A percentile compares a stretch with the other conserved stretches of the same genome.
phyloP scores from a whole-genome alignment of 2,113 vertebrate species.

The Pantherophis guttatus region DNA sequence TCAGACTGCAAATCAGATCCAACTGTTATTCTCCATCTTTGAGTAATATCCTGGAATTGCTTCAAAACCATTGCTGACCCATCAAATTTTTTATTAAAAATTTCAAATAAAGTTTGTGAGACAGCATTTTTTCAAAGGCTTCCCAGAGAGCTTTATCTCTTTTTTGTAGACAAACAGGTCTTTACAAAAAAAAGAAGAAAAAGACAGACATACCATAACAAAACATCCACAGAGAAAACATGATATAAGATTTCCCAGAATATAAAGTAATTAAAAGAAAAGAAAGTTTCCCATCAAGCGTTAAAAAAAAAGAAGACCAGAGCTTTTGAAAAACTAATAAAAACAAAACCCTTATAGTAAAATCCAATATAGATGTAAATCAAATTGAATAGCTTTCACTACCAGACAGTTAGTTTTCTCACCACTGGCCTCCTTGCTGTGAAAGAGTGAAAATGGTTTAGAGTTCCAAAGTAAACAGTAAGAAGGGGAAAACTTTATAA shows the following conservation, averaged over 20 bases:
- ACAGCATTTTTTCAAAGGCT: background rate
- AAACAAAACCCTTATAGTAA: background rate
- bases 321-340: background rate
- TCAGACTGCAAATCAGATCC: background rate
- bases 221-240: background rate
- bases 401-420: background rate
- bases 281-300: background rate
- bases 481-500: background rate
- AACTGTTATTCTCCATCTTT: background rate
- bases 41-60: background rate
- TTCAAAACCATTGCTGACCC: background rate
- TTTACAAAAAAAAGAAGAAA: background rate
- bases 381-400: background rate
- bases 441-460: background rate
- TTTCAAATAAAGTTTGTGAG: background rate
- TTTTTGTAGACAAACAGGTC: background rate
- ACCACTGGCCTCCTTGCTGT: background rate
- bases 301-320: background rate
- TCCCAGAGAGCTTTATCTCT: background rate
- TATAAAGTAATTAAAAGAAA: background rate
- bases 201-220: background rate
- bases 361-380: background rate
- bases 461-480: background rate
- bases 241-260: background rate
- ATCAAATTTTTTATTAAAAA: background rate